These are phyloP conservation scores for Malurus elegans DNA, from an alignment of 2,113 vertebrate species.

Conservation along the genomic window DNA sequence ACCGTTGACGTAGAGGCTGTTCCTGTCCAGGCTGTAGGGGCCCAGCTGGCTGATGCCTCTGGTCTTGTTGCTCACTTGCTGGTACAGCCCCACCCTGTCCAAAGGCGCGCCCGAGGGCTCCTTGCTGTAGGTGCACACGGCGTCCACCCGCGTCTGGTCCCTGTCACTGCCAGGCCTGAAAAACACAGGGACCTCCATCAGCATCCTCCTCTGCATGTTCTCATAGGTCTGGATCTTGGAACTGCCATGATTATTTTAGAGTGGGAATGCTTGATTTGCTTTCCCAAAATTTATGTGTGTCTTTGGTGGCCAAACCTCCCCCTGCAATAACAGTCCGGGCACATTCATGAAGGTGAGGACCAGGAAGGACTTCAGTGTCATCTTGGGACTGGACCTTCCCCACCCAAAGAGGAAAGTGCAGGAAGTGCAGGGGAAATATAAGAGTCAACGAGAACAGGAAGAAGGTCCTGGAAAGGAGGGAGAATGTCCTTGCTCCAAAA, in stretches of 20 bases:
- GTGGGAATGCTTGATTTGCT: accelerated
- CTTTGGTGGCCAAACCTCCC: no score
- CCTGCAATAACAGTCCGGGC: no score
- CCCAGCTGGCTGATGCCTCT: slow-evolving; percentile 27
- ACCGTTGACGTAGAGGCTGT: slow-evolving; percentile 60
- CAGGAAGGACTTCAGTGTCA: no score
- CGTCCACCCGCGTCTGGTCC: slow-evolving; percentile 36
- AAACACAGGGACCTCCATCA: accelerated
- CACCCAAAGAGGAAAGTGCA: no score
- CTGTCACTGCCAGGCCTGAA: slow-evolving; percentile 30
- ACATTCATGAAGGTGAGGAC: no score
- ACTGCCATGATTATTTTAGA: accelerated
- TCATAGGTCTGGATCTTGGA: accelerated
- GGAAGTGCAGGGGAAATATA: no score
- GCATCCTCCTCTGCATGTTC: accelerated
- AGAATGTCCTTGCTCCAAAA: no score
- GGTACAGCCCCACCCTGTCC: slow-evolving; percentile 57
- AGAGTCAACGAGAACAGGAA: no score
- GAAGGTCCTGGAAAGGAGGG: no score
- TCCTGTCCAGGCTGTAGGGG: slow-evolving; percentile 60
- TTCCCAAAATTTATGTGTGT: accelerated
- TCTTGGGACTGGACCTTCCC: no score
- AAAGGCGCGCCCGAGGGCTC: neutral
- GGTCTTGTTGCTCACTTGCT: slow-evolving; percentile 45
- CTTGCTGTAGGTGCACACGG: slow-evolving; percentile 47